phyloP scores from a whole-genome alignment of 2,888 invertebrate genomes.

The Monopis laevigella region DNA sequence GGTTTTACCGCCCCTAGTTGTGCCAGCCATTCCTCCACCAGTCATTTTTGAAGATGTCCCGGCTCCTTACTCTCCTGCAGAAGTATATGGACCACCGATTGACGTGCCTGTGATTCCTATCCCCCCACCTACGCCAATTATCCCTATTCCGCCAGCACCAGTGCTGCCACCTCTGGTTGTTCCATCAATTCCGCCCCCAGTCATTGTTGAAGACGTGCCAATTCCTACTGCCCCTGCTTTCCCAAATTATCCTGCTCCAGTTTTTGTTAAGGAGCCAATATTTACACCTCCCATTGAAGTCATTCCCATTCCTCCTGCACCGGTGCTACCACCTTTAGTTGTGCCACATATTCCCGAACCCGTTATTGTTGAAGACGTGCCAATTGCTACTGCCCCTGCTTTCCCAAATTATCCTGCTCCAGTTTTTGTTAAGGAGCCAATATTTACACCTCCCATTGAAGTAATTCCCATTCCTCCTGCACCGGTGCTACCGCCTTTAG shows the following conservation, averaged over 20 bases:
- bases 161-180: background rate
- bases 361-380: slow-evolving; percentile 1
- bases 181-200: background rate
- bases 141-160: background rate
- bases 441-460: background rate
- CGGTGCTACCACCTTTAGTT: background rate
- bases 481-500: slow-evolving; percentile 1
- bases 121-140: background rate
- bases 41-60: background rate
- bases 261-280: background rate
- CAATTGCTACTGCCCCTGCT: background rate
- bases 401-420: background rate
- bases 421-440: background rate
- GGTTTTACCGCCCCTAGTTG: background rate
- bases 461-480: background rate
- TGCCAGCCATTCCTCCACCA: background rate
- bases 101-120: too few relatives aligned
- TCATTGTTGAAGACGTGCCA: background rate
- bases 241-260: background rate
- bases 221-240: too few relatives aligned
- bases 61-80: background rate
- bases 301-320: slow-evolving; percentile 1
- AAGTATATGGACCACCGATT: background rate
- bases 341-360: background rate
- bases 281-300: background rate